Base-by-base conservation (phyloP, 2,888 invertebrate genomes). In the Pollenia griseotomentosa region DNA sequence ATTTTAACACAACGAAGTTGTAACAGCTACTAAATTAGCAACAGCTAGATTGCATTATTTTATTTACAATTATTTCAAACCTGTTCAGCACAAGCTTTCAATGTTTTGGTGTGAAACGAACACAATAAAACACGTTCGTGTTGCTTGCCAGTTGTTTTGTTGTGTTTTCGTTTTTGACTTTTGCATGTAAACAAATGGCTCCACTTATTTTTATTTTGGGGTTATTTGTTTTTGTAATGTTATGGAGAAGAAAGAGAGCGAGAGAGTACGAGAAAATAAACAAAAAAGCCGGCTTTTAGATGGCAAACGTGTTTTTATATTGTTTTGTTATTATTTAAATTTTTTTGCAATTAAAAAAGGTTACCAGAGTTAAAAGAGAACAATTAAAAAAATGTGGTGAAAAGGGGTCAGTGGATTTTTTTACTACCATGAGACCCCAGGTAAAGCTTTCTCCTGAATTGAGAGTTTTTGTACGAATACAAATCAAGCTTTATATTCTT, bases 21-120 rank as follows among this genome's bases (percentile, higher is more conserved):
- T 85, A 89, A 88, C 85, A 89, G 88, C 87, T 83, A 89, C 89
- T 89, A 88, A 88, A 88, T 88, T 88, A 88, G 88, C 88, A 89
- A 88, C 89, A 88, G 87, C 85, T 83, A 65, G 74, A 79, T 78
- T 81, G 85, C 88, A 78, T 88, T 88, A 88, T 86, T 89, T 89
- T 89, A 89, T 89, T 88, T 88, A 88, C 83, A 86, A 59, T 75
- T 80, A 55, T 66, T 51, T 78, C 87, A 65, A 87, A 84, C 87
- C 73, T 78, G 77, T 63, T 75, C 44, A 53, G 16, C 40, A 48
- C 42, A 46, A 74, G 80, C 57, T 83, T 70, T 77, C 11, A 75
- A 16, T 44, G n/a, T 70, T 53, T 78, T 63, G 44, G 86, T 71
- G 0, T 75, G 86, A 83, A 80, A 70, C 84, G 81, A 87, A 87